These are phyloP conservation scores for Anarrhichthys ocellatus DNA, from an alignment of 2,113 vertebrate species.

Conservation along the genomic window DNA sequence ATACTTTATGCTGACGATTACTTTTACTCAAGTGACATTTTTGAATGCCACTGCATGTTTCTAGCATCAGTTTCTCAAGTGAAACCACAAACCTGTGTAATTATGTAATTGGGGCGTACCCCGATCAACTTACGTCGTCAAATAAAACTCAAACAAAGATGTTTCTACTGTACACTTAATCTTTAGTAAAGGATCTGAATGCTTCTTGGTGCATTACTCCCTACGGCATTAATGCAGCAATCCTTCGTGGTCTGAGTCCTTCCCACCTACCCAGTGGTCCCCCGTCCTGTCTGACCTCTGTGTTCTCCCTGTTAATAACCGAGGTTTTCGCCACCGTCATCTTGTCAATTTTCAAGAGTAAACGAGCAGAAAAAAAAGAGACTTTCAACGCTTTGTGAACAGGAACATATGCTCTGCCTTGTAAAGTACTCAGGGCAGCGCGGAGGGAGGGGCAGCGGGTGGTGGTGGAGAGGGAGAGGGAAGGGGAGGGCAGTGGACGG, in stretches of 20 bases:
- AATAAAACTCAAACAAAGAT: background rate
- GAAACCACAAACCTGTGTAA: background rate
- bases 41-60: background rate
- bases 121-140: background rate
- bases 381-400: slow-evolving; percentile 26
- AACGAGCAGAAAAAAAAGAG: background rate
- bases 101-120: background rate
- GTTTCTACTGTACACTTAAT: too few species aligned
- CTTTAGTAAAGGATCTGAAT: background rate
- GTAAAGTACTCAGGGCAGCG: slow-evolving; percentile 72
- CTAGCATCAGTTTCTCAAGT: background rate
- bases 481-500: background rate
- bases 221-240: background rate
- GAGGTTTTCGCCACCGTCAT: background rate
- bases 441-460: background rate
- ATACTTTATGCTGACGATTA: background rate
- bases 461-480: background rate
- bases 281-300: background rate
- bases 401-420: slow-evolving; percentile 78
- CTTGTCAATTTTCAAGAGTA: slow-evolving; percentile 10
- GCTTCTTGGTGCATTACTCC: background rate
- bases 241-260: background rate
- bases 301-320: background rate
- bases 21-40: too few species aligned
- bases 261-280: background rate